These are phyloP conservation scores for Dynastes tityus DNA, from an alignment of 2,888 invertebrate genomes.

Conservation along the genomic window DNA sequence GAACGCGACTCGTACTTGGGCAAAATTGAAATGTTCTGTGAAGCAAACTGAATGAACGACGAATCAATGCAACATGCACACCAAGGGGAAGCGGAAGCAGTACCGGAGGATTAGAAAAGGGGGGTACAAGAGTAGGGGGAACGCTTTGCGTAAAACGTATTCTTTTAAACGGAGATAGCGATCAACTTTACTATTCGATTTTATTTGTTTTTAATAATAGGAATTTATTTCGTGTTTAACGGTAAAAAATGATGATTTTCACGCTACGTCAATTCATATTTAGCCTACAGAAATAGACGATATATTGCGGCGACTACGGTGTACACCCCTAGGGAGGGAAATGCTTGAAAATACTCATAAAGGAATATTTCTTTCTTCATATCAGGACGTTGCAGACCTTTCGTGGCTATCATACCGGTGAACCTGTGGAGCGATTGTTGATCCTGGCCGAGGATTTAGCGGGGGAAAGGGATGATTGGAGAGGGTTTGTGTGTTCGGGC, in stretches of 20 bases:
- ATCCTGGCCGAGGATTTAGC: slow-evolving; percentile 57
- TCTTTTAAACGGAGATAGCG: slow-evolving; percentile 61
- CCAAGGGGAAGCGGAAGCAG: slow-evolving; percentile 58
- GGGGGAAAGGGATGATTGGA: slow-evolving; percentile 36
- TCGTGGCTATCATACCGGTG: slow-evolving; percentile 47
- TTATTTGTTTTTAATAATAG: too few species aligned
- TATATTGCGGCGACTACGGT: slow-evolving; percentile 41
- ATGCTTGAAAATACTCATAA: slow-evolving; percentile 63
- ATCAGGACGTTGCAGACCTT: slow-evolving; percentile 66
- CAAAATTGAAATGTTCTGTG: slow-evolving; percentile 63
- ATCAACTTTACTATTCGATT: slow-evolving; percentile 49
- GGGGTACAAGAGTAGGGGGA: slow-evolving; percentile 48
- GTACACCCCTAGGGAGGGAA: slow-evolving; percentile 19
- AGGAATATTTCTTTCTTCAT: slow-evolving; percentile 66
- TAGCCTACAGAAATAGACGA: slow-evolving; percentile 55
- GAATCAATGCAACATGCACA: slow-evolving; percentile 62
- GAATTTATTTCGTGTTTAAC: background rate
- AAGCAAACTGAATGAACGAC: slow-evolving; percentile 62
- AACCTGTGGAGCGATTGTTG: slow-evolving; percentile 65
- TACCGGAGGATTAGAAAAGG: slow-evolving; percentile 28
- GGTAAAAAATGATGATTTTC: background rate
- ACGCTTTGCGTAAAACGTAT: slow-evolving; percentile 58
- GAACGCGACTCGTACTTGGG: slow-evolving; percentile 43
- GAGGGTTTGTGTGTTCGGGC: background rate
- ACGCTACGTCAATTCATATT: slow-evolving; percentile 52